Conservation (phyloP, 2,888 invertebrate species). For the Atherix ibis region DNA sequence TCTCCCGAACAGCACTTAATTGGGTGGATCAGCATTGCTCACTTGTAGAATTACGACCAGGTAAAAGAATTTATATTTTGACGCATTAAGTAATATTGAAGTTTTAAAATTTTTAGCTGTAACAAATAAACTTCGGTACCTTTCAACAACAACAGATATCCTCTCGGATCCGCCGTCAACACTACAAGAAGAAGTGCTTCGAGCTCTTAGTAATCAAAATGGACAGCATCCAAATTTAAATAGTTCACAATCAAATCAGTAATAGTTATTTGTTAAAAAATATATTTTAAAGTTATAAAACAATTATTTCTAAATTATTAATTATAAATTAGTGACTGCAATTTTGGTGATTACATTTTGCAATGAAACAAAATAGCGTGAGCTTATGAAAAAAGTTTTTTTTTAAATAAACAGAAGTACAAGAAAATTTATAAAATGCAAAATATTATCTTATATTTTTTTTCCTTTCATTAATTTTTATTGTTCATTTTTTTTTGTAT, state of each 20-base stretch:
- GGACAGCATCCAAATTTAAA: constrained; percentile 28
- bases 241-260: constrained; percentile 10
- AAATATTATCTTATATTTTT: no score
- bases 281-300: background rate
- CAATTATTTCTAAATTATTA: no score
- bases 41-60: constrained; percentile 80
- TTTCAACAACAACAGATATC: constrained; percentile 87
- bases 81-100: background rate
- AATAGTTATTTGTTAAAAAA: background rate
- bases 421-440: no score
- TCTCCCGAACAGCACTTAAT: constrained; percentile 76
- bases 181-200: constrained; percentile 76
- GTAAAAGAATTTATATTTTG: constrained; percentile 35
- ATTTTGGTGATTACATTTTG: no score
- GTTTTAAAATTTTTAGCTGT: constrained; percentile 52
- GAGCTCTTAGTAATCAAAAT: constrained; percentile 42
- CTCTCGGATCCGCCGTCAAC: constrained; percentile 68
- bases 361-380: no score
- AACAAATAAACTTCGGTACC: constrained; percentile 72
- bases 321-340: no score
- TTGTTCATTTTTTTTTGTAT: no score
- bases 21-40: constrained; percentile 98
- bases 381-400: no score
- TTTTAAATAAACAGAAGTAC: no score
- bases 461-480: no score